Conservation (phyloP, 1,140 invertebrate genomes). For the Drosophila quadrilineata region DNA sequence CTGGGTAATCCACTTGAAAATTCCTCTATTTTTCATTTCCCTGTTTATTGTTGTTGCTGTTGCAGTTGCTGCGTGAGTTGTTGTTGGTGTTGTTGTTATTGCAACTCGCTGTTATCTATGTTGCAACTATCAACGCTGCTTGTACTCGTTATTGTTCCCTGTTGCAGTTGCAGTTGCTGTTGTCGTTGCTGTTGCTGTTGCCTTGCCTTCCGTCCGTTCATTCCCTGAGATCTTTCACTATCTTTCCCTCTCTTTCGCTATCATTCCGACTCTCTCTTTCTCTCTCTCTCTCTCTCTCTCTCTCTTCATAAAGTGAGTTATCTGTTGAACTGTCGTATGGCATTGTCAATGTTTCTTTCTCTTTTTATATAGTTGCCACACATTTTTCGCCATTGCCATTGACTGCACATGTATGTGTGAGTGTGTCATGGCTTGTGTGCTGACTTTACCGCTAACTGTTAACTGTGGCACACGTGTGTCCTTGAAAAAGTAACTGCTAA, state of each 20-base stretch:
- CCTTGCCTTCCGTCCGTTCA: background rate
- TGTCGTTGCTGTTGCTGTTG: conserved; percentile 3
- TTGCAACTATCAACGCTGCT: conserved; percentile 68
- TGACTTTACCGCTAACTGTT: conserved; percentile 55
- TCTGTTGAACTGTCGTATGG: conserved; percentile 61
- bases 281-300: conserved; percentile 4
- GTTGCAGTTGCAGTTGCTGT: conserved; percentile 64
- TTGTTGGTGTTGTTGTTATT: conserved; percentile 20
- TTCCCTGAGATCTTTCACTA: conserved; percentile 33
- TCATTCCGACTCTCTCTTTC: too few species aligned
- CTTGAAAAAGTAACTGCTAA: conserved; percentile 74
- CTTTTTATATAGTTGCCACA: too few species aligned
- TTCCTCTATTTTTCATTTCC: conserved; percentile 72
- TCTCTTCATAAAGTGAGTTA: conserved; percentile 72
- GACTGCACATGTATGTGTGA: conserved; percentile 53
- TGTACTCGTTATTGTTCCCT: conserved; percentile 78
- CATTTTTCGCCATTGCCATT: background rate
- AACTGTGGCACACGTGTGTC: conserved; percentile 51
- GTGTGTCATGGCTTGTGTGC: too few species aligned
- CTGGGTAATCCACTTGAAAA: conserved; percentile 78
- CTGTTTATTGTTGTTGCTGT: conserved; percentile 33
- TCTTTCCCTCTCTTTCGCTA: conserved; percentile 15
- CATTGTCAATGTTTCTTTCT: conserved; percentile 17
- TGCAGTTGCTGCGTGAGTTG: conserved; percentile 12
- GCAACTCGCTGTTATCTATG: conserved; percentile 64